A percentile compares a stretch with the other conserved stretches of the same genome.
phyloP scores from a whole-genome alignment of 1,140 invertebrate genomes.

The Geopemphigus sp. region DNA sequence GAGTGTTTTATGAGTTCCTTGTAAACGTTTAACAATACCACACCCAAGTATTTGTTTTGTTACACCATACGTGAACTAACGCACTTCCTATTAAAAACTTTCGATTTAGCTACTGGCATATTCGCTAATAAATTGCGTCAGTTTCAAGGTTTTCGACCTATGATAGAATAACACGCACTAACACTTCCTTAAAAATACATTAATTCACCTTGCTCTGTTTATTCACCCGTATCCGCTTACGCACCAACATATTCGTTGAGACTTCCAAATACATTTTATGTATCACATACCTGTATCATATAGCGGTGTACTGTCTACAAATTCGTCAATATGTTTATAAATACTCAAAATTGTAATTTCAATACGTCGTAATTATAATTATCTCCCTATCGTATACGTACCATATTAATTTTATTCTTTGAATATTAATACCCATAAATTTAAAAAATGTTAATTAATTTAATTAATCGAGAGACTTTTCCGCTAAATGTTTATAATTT shows the following conservation, averaged over 20 bases:
- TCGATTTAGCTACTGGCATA: constrained; percentile 39
- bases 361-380: too few relatives aligned
- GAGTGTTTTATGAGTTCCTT: constrained; percentile 6
- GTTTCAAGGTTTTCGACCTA: constrained; percentile 34
- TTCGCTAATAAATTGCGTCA: constrained; percentile 42
- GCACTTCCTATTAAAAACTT: constrained; percentile 46
- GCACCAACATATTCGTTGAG: neutral
- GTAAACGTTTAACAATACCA: constrained; percentile 5
- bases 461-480: too few relatives aligned
- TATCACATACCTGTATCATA: too few relatives aligned
- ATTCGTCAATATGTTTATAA: too few relatives aligned
- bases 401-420: too few relatives aligned
- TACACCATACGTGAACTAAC: constrained; percentile 19
- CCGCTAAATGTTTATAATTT: too few relatives aligned
- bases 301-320: too few relatives aligned
- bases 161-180: neutral
- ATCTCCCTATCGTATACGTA: too few relatives aligned
- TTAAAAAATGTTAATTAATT: too few relatives aligned
- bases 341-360: too few relatives aligned
- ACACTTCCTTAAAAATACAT: constrained; percentile 29
- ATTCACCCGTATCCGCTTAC: constrained; percentile 46
- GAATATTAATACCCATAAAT: too few relatives aligned
- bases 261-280: neutral
- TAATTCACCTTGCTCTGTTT: constrained; percentile 40
- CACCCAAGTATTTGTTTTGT: constrained; percentile 25